A percentile compares a stretch with the other conserved stretches of the same genome.
phyloP scores from a whole-genome alignment of 1,140 invertebrate genomes.

The Zophobas atratus region DNA sequence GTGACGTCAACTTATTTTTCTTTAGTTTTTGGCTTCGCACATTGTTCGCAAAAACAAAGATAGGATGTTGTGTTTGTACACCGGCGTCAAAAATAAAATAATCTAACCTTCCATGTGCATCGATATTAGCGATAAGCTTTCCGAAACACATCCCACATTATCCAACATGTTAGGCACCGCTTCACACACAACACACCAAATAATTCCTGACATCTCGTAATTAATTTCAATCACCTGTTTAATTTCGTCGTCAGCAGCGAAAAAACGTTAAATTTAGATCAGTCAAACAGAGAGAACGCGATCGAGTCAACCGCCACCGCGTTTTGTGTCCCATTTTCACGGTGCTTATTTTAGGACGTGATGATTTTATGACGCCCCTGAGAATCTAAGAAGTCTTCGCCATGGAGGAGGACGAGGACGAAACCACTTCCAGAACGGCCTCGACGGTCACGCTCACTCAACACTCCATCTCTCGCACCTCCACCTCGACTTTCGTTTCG shows the following conservation, averaged over 20 bases:
- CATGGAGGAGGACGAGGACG: conserved; percentile 76
- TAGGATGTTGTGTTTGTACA: too few species aligned
- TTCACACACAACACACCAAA: too few species aligned
- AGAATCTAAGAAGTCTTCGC: conserved; percentile 52
- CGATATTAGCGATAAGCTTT: too few species aligned
- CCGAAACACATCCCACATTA: too few species aligned
- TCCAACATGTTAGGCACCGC: too few species aligned
- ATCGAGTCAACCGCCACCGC: neutral
- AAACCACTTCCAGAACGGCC: conserved; percentile 63
- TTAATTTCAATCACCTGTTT: neutral
- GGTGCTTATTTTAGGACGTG: neutral
- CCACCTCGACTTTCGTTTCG: conserved; percentile 55
- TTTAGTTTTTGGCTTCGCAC: too few species aligned
- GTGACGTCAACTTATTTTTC: too few species aligned
- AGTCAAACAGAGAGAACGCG: neutral
- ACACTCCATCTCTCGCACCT: conserved; percentile 57
- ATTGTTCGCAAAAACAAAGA: too few species aligned
- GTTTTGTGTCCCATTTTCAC: too few species aligned
- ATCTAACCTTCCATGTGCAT: too few species aligned
- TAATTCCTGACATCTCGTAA: neutral
- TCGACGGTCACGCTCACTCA: conserved; percentile 64
- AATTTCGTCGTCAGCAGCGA: neutral
- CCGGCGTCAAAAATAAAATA: too few species aligned
- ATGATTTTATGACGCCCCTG: conserved; percentile 42
- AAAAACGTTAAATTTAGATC: conserved; percentile 8